Base-by-base conservation (phyloP, 2,888 invertebrate species). In the Ophion ventricosus region DNA sequence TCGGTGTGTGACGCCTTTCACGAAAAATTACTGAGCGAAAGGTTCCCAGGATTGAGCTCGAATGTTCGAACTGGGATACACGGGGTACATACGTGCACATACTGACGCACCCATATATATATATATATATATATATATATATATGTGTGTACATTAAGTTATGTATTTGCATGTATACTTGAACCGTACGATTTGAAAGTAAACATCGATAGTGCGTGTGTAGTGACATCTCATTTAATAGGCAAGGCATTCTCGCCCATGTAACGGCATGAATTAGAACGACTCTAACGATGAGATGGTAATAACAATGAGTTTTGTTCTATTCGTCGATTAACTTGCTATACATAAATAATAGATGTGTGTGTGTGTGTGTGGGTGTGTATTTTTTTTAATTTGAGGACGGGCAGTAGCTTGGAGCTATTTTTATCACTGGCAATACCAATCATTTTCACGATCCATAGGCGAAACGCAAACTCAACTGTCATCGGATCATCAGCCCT, bases 261-360 rank as follows among this genome's bases (percentile, higher is more conserved):
- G 73, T 85, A 69, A 85, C 87, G 87, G 83, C 87, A 86, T 87
- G 87, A 89, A 89, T 89, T 88, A 87, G 87, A 88, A 88, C 88
- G 85, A 88, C 87, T 75, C 70, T 83, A 72, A 64, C 79, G 85
- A 87, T 87, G 86, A 85, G 87, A 85, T 87, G 83, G 86, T 85
- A 87, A 89, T 88, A 87, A 85, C 86, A 86, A 88, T 87, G 87
- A 88, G 87, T 75, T 77, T 80, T 76, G 54, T 67, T 76, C 63
- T 67, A 29, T 76, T 59, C 54, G 26, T 23, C 54, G 57, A 57
- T 23, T 57, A 57, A 57, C 20, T 57, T 17, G 49, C 14, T 17
- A 3, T 14, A 14, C 3, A 35, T 4, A 7, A n/a, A n/a, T n/a
- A n/a, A n/a, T n/a, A n/a, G n/a, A n/a, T n/a, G n/a, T n/a, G n/a